Evolutionary conservation across 2,888 invertebrate genomes (phyloP).

Genomic region (Chalcis sispes): DNA sequence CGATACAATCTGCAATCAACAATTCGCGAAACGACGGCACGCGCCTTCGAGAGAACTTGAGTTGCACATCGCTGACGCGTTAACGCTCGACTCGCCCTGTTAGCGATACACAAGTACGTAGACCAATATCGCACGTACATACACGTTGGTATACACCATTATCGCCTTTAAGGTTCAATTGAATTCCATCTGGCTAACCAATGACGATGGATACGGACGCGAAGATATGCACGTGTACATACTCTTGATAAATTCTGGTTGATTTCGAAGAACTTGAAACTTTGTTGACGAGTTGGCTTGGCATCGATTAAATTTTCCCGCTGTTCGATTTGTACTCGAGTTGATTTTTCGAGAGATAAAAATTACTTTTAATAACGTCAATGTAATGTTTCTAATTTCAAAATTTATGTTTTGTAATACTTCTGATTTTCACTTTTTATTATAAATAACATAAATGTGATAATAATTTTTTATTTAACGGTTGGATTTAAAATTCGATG

Average conservation of each 20-base stretch:
- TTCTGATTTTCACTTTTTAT: too few species aligned
- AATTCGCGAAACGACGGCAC: constrained; percentile 14
- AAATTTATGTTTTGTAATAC: too few species aligned
- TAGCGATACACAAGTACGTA: background rate
- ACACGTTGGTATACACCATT: background rate
- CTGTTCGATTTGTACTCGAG: too few species aligned
- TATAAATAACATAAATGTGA: too few species aligned
- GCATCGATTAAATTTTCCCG: too few species aligned
- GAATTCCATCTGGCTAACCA: constrained; percentile 10
- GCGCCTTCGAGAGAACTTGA: constrained; percentile 9
- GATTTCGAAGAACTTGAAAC: background rate
- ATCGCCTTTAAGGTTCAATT: constrained; percentile 33
- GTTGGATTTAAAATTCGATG: too few species aligned
- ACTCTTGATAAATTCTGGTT: background rate
- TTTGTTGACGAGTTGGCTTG: background rate
- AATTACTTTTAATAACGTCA: too few species aligned
- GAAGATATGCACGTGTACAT: background rate
- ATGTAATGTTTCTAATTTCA: too few species aligned
- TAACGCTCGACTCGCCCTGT: constrained; percentile 18
- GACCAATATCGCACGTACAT: background rate
- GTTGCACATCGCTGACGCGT: background rate
- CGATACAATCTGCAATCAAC: constrained; percentile 47
- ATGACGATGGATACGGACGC: background rate
- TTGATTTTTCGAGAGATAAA: too few species aligned
- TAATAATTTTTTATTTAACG: too few species aligned